A percentile compares a stretch with the other conserved stretches of the same genome.
Conservation (phyloP, 2,113 vertebrate species). For the Muscicapa adusta region DNA sequence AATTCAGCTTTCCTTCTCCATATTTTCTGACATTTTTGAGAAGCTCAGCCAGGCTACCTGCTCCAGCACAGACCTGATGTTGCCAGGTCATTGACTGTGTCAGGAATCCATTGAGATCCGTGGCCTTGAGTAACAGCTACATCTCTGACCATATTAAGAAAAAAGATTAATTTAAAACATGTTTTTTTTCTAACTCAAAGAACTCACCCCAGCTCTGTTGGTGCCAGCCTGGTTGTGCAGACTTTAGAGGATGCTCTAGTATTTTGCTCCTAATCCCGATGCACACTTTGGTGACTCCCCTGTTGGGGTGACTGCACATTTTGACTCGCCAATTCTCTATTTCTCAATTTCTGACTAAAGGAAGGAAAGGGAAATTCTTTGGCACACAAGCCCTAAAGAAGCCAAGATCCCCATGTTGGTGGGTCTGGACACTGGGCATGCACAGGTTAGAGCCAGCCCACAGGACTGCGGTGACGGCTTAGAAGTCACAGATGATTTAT, state of each 20-base stretch:
- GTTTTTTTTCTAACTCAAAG: background rate
- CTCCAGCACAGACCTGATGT: background rate
- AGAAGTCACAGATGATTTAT: background rate
- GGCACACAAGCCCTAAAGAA: background rate
- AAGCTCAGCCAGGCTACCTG: background rate
- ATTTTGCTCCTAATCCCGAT: background rate
- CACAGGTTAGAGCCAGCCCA: background rate
- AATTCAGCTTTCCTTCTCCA: background rate
- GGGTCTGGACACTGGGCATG: rapidly evolving
- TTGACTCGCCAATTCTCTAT: background rate
- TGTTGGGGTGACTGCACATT: background rate
- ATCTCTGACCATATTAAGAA: background rate
- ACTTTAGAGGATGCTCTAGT: background rate
- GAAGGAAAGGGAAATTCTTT: background rate
- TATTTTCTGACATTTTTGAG: background rate
- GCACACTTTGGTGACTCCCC: background rate
- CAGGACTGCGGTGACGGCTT: background rate
- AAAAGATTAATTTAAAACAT: background rate
- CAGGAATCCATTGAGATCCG: background rate
- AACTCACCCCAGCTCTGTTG: background rate
- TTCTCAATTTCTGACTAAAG: background rate
- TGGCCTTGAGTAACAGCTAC: background rate
- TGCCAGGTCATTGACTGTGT: background rate
- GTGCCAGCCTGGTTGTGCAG: background rate
- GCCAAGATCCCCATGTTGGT: background rate